phyloP scores from a whole-genome alignment of 2,113 vertebrate genomes.

The Noturus placidus region DNA sequence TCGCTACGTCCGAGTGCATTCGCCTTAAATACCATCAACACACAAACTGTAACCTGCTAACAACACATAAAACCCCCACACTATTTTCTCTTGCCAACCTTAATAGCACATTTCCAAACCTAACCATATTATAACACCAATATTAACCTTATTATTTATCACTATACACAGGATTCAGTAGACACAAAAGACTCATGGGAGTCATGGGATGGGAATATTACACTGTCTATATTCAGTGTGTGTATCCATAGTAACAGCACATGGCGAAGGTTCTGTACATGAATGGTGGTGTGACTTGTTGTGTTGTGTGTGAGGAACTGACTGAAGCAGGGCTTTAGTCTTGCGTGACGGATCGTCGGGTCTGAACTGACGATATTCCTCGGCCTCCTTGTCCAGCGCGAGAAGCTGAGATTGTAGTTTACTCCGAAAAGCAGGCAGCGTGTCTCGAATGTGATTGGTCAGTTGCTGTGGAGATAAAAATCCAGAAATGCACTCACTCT shows the following conservation, averaged over 20 bases:
- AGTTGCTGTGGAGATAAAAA: conserved; percentile 78
- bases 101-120: not conserved
- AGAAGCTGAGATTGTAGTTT: conserved; percentile 90
- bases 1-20: too few species aligned
- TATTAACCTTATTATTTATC: not conserved
- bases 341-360: conserved; percentile 92
- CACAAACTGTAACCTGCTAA: too few species aligned
- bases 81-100: not conserved
- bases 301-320: not conserved
- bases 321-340: conserved; percentile 85
- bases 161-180: not conserved
- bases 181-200: not conserved
- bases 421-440: conserved; percentile 84
- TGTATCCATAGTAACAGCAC: not conserved
- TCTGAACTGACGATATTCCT: conserved; percentile 89
- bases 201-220: too few species aligned
- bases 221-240: not conserved
- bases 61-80: not conserved
- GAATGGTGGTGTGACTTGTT: not conserved
- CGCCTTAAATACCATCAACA: not conserved
- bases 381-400: conserved; percentile 90
- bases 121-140: not conserved
- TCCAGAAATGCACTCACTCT: not conserved
- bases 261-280: not conserved
- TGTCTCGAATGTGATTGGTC: conserved; percentile 72